Conservation (phyloP, 2,113 vertebrate species). For the Mustela lutreola region DNA sequence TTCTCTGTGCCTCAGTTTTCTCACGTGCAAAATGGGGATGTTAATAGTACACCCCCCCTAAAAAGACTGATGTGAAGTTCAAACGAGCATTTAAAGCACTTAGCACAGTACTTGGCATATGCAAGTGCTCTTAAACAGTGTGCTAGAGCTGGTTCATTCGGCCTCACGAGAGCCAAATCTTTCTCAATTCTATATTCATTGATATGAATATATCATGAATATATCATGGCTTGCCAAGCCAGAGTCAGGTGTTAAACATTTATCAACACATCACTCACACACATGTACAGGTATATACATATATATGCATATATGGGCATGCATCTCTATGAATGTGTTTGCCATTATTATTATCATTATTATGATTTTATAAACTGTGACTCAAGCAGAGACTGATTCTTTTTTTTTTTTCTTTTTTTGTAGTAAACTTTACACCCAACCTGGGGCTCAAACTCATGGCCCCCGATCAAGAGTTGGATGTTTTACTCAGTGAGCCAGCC, state of each 20-base stretch:
- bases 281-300: neutral
- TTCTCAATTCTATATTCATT: neutral
- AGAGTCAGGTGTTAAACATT: neutral
- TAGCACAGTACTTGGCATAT: neutral
- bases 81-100: neutral
- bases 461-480: neutral
- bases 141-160: fast-evolving
- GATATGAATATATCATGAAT: too few relatives aligned
- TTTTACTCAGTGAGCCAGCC: neutral
- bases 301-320: fast-evolving
- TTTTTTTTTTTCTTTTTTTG: neutral
- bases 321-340: fast-evolving
- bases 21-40: neutral
- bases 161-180: neutral
- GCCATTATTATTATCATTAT: neutral
- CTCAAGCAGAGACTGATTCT: neutral
- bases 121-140: neutral
- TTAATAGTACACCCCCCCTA: neutral
- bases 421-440: neutral
- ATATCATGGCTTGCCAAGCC: neutral
- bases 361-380: neutral
- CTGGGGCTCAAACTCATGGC: neutral
- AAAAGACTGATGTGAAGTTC: neutral
- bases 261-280: neutral
- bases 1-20: neutral